Conservation (phyloP, 2,797 vertebrate genomes). For the Crax fasciolata region DNA sequence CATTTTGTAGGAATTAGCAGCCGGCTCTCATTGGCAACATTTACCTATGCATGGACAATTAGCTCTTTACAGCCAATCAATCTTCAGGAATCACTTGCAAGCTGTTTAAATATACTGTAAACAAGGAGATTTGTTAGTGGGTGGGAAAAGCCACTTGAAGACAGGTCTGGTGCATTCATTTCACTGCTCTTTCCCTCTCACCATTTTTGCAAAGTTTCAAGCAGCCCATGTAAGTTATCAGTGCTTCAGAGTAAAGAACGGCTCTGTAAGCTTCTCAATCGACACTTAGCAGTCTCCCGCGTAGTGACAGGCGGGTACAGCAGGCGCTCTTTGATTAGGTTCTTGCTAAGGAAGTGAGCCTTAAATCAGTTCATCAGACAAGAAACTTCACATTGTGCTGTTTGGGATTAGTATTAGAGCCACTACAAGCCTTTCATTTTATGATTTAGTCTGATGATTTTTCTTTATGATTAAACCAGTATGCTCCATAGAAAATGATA, state of each 20-base stretch:
- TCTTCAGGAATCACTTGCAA: background rate
- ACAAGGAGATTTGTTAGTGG: background rate
- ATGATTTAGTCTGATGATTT: background rate
- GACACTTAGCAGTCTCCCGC: background rate
- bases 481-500: background rate
- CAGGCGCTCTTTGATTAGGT: background rate
- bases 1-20: background rate
- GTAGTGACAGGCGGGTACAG: background rate
- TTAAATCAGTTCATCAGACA: background rate
- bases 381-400: background rate
- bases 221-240: background rate
- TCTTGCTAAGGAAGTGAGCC: background rate
- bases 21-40: background rate
- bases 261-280: background rate
- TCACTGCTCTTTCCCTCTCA: background rate
- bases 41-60: background rate
- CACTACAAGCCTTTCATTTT: background rate
- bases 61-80: background rate
- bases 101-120: background rate
- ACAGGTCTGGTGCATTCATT: background rate
- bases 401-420: background rate
- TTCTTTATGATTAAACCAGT: constrained; percentile 7
- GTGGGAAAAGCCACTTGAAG: background rate
- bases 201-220: background rate
- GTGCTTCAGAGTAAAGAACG: background rate